Evolutionary conservation across 2,113 vertebrate species (phyloP).

Genomic region (Riparia riparia): DNA sequence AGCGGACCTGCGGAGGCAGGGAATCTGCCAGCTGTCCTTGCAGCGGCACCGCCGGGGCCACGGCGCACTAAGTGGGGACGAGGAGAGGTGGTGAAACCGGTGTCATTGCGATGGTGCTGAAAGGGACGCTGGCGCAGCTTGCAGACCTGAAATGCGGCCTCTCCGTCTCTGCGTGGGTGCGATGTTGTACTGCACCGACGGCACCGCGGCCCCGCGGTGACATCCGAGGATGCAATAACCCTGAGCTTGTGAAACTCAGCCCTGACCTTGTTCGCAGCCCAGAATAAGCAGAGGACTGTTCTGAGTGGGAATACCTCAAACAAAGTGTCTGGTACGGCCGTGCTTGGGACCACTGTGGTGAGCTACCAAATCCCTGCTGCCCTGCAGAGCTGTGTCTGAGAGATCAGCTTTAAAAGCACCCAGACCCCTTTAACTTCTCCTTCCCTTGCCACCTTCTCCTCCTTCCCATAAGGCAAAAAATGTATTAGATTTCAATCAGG

Average conservation of each 20-base stretch:
- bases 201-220: background rate
- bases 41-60: background rate
- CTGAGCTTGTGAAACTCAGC: background rate
- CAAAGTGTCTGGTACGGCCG: accelerated
- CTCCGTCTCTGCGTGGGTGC: accelerated
- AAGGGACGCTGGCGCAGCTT: background rate
- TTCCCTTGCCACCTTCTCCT: background rate
- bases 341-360: background rate
- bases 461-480: background rate
- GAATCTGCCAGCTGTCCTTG: conserved; percentile 15
- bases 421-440: background rate
- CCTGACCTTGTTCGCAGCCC: accelerated
- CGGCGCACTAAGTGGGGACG: background rate
- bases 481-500: background rate
- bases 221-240: background rate
- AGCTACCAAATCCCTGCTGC: background rate
- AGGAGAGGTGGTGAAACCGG: background rate
- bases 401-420: background rate
- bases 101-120: background rate
- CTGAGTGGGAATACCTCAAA: background rate
- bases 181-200: accelerated
- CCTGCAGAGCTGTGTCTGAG: background rate
- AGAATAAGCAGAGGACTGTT: background rate
- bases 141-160: background rate
- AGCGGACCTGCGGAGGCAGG: background rate